phyloP scores from a whole-genome alignment of 2,113 vertebrate species.

The Pachyramphus minor region DNA sequence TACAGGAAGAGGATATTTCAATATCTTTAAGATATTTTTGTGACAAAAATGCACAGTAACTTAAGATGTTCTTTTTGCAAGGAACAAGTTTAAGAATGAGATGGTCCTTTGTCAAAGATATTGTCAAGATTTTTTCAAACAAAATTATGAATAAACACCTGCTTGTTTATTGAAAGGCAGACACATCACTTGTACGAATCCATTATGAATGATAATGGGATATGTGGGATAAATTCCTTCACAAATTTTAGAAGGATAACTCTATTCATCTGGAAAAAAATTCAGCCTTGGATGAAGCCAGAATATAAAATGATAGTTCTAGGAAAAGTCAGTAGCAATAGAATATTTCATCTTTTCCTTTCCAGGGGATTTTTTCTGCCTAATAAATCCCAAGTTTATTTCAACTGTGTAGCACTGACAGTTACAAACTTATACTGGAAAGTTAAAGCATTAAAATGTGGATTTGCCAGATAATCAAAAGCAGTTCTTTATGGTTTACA shows the following conservation, averaged over 20 bases:
- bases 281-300: neutral
- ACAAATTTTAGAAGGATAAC: neutral
- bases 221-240: neutral
- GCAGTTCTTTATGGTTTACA: neutral
- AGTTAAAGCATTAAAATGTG: neutral
- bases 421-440: neutral
- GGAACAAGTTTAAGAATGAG: neutral
- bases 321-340: neutral
- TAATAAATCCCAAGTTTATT: slow-evolving; percentile 13
- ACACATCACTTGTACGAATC: neutral
- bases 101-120: neutral
- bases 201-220: neutral
- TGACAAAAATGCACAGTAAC: neutral
- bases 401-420: neutral
- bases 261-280: neutral
- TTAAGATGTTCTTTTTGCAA: neutral
- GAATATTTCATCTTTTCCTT: neutral
- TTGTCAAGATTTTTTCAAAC: neutral
- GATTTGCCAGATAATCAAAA: slow-evolving; percentile 42
- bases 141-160: neutral
- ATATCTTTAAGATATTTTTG: neutral
- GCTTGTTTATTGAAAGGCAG: neutral
- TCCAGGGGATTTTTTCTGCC: neutral
- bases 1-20: neutral
- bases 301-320: neutral